Percentiles rank a stretch among this genome's conserved stretches.
Conservation (phyloP, 2,797 vertebrate species). For the Antrozous pallidus region DNA sequence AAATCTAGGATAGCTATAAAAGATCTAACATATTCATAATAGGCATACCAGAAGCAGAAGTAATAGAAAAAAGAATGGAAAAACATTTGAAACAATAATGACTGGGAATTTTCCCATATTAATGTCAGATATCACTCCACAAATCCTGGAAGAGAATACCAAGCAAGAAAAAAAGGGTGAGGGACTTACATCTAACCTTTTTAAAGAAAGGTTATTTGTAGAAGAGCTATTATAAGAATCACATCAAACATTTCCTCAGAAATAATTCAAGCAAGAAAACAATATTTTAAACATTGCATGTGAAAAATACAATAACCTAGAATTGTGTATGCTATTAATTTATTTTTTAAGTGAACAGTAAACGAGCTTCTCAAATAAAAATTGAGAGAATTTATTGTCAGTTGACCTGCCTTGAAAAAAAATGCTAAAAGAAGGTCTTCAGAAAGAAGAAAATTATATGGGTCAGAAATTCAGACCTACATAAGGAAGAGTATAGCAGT, state of each 20-base stretch:
- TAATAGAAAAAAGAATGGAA: neutral
- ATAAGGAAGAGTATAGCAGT: neutral
- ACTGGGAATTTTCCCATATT: neutral
- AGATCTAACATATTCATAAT: neutral
- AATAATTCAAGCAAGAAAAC: neutral
- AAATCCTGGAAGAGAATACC: neutral
- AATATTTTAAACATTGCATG: neutral
- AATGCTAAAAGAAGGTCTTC: neutral
- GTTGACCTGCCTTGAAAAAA: neutral
- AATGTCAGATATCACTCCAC: neutral
- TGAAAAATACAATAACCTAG: neutral
- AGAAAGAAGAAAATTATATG: neutral
- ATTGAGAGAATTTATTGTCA: neutral
- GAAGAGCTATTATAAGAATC: neutral
- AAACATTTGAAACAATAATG: neutral
- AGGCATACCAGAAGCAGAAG: neutral
- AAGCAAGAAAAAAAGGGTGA: neutral
- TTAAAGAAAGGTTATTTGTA: neutral
- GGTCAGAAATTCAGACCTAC: neutral
- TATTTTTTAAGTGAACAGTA: neutral
- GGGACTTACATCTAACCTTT: neutral
- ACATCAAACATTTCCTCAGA: neutral
- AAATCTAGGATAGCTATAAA: neutral
- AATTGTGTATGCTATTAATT: neutral
- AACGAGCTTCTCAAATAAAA: neutral